A percentile compares a stretch with the other conserved stretches of the same genome.
Conservation (phyloP, 2,797 vertebrate genomes). For the Pteropus rufus region DNA sequence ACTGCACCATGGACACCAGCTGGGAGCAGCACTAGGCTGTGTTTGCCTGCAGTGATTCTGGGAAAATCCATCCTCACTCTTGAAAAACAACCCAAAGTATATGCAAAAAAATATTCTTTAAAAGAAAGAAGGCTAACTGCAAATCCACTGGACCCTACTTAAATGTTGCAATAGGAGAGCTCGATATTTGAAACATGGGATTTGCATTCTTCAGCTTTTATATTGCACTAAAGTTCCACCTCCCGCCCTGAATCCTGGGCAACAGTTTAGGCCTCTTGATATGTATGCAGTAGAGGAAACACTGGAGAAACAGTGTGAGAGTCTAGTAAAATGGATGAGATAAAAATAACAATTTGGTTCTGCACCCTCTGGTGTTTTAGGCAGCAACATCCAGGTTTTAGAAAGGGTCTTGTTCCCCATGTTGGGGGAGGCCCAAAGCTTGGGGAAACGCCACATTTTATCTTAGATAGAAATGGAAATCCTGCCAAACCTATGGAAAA, state of each 20-base stretch:
- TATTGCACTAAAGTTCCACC: background rate
- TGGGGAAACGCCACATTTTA: background rate
- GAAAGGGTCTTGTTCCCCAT: background rate
- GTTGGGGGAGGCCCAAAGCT: background rate
- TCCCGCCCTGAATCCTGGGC: background rate
- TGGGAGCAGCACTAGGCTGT: background rate
- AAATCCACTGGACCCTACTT: slow-evolving; percentile 12
- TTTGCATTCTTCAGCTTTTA: background rate
- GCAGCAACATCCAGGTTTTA: background rate
- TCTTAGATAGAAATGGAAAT: slow-evolving; percentile 36
- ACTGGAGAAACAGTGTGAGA: background rate
- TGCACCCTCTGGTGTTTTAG: background rate
- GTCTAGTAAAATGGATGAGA: background rate
- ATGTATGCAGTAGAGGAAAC: background rate
- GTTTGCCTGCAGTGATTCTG: background rate
- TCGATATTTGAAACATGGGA: slow-evolving; percentile 14
- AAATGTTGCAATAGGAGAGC: background rate
- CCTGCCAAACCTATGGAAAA: slow-evolving; percentile 15
- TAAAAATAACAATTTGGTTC: background rate
- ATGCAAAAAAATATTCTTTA: background rate
- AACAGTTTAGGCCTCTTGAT: background rate
- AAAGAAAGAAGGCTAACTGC: background rate
- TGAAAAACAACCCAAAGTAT: slow-evolving; percentile 5
- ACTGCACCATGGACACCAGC: background rate
- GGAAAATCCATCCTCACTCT: background rate